phyloP scores from a whole-genome alignment of 2,113 vertebrate genomes.

The Cricetomys ansorgei region DNA sequence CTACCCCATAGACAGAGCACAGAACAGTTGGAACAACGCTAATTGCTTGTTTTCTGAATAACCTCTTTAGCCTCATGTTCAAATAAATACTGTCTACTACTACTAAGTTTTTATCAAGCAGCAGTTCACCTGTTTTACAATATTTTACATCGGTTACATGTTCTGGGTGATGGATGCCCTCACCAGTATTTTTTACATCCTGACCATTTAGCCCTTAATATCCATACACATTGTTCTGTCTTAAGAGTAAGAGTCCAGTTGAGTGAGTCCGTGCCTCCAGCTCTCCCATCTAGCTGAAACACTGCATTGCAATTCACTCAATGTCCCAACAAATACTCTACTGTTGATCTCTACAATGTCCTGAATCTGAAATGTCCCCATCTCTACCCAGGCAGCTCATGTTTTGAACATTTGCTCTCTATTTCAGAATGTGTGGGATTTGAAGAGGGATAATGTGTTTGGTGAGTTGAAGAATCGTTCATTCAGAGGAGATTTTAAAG shows the following conservation, averaged over 20 bases:
- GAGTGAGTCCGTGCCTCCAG: no score
- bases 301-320: not conserved
- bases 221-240: not conserved
- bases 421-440: not conserved
- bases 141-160: not conserved
- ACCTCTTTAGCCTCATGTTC: not conserved
- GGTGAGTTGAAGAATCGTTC: not conserved
- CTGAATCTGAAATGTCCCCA: not conserved
- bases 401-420: not conserved
- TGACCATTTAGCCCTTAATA: not conserved
- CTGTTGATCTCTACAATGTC: not conserved
- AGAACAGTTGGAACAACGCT: not conserved
- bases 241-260: not conserved
- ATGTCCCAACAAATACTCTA: not conserved
- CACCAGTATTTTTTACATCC: not conserved
- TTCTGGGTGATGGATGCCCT: not conserved
- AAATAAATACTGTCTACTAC: not conserved
- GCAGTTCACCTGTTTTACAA: not conserved
- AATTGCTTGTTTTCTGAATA: not conserved
- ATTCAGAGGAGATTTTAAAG: not conserved
- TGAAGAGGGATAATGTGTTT: not conserved
- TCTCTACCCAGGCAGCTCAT: rapidly evolving
- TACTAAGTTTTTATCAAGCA: not conserved
- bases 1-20: not conserved
- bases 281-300: not conserved